phyloP scores from a whole-genome alignment of 1,140 invertebrate species.

The Macrocentrus cingulum region DNA sequence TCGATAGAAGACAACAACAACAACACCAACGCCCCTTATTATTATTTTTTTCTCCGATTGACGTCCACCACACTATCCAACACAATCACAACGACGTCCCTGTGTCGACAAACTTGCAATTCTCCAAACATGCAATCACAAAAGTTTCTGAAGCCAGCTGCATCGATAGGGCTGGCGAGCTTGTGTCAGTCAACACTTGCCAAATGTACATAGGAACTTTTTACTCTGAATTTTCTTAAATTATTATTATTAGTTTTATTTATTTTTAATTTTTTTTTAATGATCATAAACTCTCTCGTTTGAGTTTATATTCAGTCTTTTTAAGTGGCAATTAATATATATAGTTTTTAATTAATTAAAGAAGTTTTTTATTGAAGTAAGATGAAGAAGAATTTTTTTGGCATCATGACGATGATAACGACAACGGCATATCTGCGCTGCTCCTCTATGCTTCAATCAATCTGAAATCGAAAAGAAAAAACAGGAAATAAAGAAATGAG shows the following conservation, averaged over 20 bases:
- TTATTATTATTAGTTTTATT: no score
- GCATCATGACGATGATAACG: constrained; percentile 32
- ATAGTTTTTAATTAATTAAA: no score
- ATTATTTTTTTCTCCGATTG: not conserved
- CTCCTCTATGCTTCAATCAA: not conserved
- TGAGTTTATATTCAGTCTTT: no score
- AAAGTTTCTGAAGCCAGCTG: no score
- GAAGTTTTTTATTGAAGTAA: constrained; percentile 41
- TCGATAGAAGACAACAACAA: constrained; percentile 12
- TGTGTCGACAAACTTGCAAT: not conserved
- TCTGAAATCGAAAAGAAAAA: constrained; percentile 7
- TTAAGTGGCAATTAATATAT: no score
- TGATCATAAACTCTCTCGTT: no score
- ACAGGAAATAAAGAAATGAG: no score
- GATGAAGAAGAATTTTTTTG: constrained; percentile 39
- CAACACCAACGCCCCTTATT: not conserved
- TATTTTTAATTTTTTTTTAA: no score
- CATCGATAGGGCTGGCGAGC: no score
- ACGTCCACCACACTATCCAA: not conserved
- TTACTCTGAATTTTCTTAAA: no score
- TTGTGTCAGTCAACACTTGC: not conserved
- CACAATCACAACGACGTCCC: not conserved
- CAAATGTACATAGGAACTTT: not conserved
- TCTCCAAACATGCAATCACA: not conserved
- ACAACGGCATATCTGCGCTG: not conserved